Evolutionary conservation across 2,113 vertebrate genomes (phyloP), one percentile per base, ranked within the genome.

Genomic region (Sialia sialis): DNA sequence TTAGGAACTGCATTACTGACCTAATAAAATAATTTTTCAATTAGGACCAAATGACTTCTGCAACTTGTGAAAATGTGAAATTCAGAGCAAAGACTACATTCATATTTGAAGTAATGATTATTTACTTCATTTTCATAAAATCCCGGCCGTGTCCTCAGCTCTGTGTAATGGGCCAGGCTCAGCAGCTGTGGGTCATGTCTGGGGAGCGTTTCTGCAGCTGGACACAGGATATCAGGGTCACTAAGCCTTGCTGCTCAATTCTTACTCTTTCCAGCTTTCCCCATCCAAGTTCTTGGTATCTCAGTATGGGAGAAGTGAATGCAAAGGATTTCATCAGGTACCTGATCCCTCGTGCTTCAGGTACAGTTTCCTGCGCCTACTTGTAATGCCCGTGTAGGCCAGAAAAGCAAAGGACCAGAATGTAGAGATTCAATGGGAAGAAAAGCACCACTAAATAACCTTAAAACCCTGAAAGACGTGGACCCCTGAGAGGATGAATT

Each of bases 11-110:
- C 43, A n/a, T 82, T 78, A 59, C 84, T 49, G 81, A 72, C 44
- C 73, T 58, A 89, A 83, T 70, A 94, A 95, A 95, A 76, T 75
- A 82, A 91, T 68, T 76, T 48, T 46, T 54, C 87, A 52, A 87
- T 88, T 58, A 94, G 92, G 89, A 66, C 46, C 38, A 78, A 84
- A 59, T 67, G 75, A 95, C 62, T 94, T 72, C 82, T 4, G 63
- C 46, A 85, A 68, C 75, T 90, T 89, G 63, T 82, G 56, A 70
- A 87, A 82, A 92, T 69, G 86, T 86, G 27, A 85, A 72, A 26
- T 63, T 81, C 56, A 48, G 89, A 69, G 83, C 83, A 78, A 68
- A 89, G 46, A 18, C 55, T 8, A 20, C 44, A 7, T 75, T 93
- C 26, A 48, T 66, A 22, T 27, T 93, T 69, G 51, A 91, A 64